phyloP scores from a whole-genome alignment of 37 sponge, comb jelly and placozoan species.

The Diacarnus erythraeanus region DNA sequence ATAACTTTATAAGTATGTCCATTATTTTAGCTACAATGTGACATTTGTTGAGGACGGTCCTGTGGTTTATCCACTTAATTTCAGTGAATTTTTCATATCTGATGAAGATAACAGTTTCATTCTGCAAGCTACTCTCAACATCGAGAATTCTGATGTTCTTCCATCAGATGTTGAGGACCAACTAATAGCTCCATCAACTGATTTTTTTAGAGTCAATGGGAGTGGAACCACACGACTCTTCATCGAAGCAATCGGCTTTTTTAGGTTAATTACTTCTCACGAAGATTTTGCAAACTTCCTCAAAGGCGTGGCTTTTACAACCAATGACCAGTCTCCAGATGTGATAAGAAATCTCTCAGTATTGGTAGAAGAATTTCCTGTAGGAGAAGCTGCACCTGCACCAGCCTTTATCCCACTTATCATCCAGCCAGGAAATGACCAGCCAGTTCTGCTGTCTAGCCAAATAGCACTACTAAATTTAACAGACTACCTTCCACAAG shows the following conservation, averaged over 20 bases:
- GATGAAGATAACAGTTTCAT: constrained; percentile 58
- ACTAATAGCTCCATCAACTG: constrained; percentile 13
- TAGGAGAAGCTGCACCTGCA: constrained; percentile 21
- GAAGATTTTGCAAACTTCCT: constrained; percentile 26
- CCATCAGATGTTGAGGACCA: constrained; percentile 8
- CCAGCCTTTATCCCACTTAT: constrained; percentile 22
- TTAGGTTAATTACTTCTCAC: neutral
- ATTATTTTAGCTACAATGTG: constrained; percentile 16
- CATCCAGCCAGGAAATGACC: constrained; percentile 36
- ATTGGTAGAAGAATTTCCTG: constrained; percentile 28
- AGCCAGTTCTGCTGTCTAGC: constrained; percentile 31
- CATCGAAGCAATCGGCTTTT: constrained; percentile 20
- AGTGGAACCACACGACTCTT: constrained; percentile 26
- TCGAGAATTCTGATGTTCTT: neutral
- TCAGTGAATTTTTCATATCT: constrained; percentile 18
- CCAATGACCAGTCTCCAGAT: constrained; percentile 41
- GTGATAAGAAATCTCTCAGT: constrained; percentile 20
- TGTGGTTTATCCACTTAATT: constrained; percentile 15
- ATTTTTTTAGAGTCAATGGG: constrained; percentile 18
- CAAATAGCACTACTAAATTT: neutral
- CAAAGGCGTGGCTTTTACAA: constrained; percentile 10
- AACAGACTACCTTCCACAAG: constrained; percentile 47
- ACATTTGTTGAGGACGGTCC: constrained; percentile 33
- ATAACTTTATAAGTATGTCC: no score
- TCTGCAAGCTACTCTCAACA: constrained; percentile 13